Conservation (phyloP, 64 coral and sea anemone species). For the Dendronephthya gigantea region DNA sequence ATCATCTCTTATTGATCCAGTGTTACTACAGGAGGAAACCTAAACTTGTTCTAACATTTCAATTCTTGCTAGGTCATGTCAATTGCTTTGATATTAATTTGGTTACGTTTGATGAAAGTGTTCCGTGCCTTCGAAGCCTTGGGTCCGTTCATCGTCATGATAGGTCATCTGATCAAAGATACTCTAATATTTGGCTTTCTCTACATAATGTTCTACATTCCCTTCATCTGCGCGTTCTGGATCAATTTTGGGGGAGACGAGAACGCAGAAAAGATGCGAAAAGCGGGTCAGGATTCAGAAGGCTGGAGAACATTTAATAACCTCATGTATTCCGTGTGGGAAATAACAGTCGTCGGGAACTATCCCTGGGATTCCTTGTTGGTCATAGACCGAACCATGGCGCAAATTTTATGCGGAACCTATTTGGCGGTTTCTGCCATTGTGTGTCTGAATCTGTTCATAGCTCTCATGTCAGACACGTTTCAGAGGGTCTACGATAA, state of each 20-base stretch:
- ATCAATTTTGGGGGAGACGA: slow-evolving; percentile 72
- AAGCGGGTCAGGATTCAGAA: slow-evolving; percentile 26
- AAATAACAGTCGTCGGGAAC: slow-evolving; percentile 82
- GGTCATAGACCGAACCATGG: slow-evolving; percentile 70
- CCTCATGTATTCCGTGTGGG: slow-evolving; percentile 96
- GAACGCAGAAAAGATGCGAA: slow-evolving; percentile 56
- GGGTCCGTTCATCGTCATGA: slow-evolving; percentile 92
- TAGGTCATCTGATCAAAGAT: slow-evolving; percentile 90
- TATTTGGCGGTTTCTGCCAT: slow-evolving; percentile 82
- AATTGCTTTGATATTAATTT: slow-evolving; percentile 80
- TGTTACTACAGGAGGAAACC: background rate
- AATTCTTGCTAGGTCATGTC: slow-evolving; percentile 33
- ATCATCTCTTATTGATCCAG: background rate
- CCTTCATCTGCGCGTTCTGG: slow-evolving; percentile 93
- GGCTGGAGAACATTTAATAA: slow-evolving; percentile 84
- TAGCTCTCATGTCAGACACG: slow-evolving; percentile 96
- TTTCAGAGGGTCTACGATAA: slow-evolving; percentile 98
- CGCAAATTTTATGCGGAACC: slow-evolving; percentile 78
- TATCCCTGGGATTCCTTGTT: slow-evolving; percentile 83
- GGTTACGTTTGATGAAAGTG: slow-evolving; percentile 92
- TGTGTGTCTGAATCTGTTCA: slow-evolving; percentile 87
- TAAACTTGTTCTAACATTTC: background rate
- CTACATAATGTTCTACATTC: slow-evolving; percentile 73
- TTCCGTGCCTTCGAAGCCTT: slow-evolving; percentile 65
- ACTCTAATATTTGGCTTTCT: slow-evolving; percentile 79